Evolutionary conservation across 2,888 invertebrate species (phyloP).

Genomic region (Operophtera brumata): DNA sequence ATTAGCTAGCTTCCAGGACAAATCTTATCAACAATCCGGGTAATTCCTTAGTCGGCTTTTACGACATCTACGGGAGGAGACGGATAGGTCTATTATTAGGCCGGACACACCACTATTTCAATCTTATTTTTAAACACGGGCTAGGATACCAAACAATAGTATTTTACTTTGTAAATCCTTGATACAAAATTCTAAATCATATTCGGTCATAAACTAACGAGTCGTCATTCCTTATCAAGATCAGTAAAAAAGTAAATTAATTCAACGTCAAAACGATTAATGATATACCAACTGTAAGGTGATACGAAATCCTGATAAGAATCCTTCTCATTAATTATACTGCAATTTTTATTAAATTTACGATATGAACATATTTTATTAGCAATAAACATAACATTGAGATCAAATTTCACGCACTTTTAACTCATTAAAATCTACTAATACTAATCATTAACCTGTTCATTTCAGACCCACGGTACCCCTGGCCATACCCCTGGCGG

Average conservation of each 20-base stretch:
- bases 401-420: constrained; percentile 10
- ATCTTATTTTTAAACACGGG: too few species aligned
- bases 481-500: too few species aligned
- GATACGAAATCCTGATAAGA: constrained; percentile 31
- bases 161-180: constrained; percentile 1
- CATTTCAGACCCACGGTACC: too few species aligned
- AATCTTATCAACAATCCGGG: too few species aligned
- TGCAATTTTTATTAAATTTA: constrained; percentile 25
- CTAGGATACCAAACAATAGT: background rate
- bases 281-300: constrained; percentile 34
- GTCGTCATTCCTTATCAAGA: constrained; percentile 29
- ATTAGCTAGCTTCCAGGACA: too few species aligned
- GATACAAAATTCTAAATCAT: constrained; percentile 21
- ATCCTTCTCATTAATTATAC: constrained; percentile 28
- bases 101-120: too few species aligned
- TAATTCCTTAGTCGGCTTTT: too few species aligned
- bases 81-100: too few species aligned
- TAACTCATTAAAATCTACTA: constrained; percentile 3
- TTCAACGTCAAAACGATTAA: constrained; percentile 38
- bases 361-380: constrained; percentile 10
- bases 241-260: constrained; percentile 34
- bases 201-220: constrained; percentile 24
- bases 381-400: constrained; percentile 13
- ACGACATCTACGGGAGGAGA: too few species aligned
- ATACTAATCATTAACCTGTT: background rate